Base-by-base conservation (phyloP, 2,888 invertebrate genomes). In the Rhamnusium bicolor region DNA sequence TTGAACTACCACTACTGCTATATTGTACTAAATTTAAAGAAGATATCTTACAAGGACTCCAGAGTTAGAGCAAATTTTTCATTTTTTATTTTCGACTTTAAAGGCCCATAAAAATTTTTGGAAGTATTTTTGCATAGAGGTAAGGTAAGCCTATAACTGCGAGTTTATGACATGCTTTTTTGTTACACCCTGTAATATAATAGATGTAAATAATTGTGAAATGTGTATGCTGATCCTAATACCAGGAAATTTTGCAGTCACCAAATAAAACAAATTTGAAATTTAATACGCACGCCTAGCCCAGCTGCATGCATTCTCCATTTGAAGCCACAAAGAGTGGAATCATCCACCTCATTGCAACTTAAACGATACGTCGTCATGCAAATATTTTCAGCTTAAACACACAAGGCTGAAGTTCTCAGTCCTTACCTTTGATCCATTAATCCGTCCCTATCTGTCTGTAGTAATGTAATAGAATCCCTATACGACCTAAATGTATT, bases 291-390 rank as follows among this genome's bases (percentile, higher is more conserved):
- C 40, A 40, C 5, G n/a, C n/a, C 40, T 12, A 4, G n/a, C n/a
- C 40, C n/a, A 40, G 1, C 40, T 2, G 10, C 2, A 40, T 40
- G 40, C 40, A n/a, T 40, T n/a, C 32, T 40, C 40, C 12, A 40
- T 40, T 40, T 40, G n/a, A 40, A 40, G 12, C 40, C n/a, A 40
- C 54, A 24, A 5, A 56, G 27, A 27, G 27, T 24, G 27, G 7
- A 27, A 56, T 56, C 24, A 56, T 56, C n/a, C 27, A 14, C 54
- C 27, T 27, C 54, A 56, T 56, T 56, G 54, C 24, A 56, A 56
- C n/a, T 27, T 16, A n/a, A 27, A 56, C 54, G 24, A 56, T 56
- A 56, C 24, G 8, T 14, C 27, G 54, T 3, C n/a, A n/a, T 56
- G 14, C 27, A 56, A 27, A 56, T 56, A 56, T 24, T 56, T 56